Base-by-base conservation (phyloP, 1,140 invertebrate genomes). In the Trichogramma pretiosum region DNA sequence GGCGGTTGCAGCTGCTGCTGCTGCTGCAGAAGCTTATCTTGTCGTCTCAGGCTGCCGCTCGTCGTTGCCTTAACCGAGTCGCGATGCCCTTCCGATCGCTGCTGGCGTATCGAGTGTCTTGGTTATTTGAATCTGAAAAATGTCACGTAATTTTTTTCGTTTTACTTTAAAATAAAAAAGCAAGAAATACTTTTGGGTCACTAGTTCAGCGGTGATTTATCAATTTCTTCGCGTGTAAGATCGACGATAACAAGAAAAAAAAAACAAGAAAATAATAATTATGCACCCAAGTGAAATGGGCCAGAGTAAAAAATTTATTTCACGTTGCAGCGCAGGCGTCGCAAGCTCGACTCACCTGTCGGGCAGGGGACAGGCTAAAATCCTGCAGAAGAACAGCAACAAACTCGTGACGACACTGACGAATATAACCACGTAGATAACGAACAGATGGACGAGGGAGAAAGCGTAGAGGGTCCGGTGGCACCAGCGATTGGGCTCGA, bases 381-480 rank as follows among this genome's bases (percentile, higher is more conserved):
- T 68, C 70, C 83, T 76, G 60, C 81, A 82, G 34, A 76, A 68
- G 0, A 79, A 74, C 19, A 84, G 66, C 10, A 77, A 68, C 24
- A 84, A 54, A 13, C 79, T 65, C 18, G 83, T 58, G 24, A 86
- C 46, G 16, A 83, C 40, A 37, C 80, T 56, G 11, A 77, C 59
- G 7, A 70, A 76, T 1, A 83, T 56, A 1, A 82, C 65, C 0
- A 77, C 69, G 65, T 87, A 86, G 18, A 84, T 73, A 10, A 84
- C 74, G 33, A 74, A 74, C 0, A 89, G 72, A 59, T 89, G 85
- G 7, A 82, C 78, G 43, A 90, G 64, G 0, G 87, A 75, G 64
- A 87, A 89, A 36, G 83, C 75, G 67, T 89, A 90, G 4, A 89
- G 73, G 0, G 80, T 84, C 42, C 78, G 77, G 63, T 85, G 76